Percentiles rank a stretch among this genome's conserved stretches.
Evolutionary conservation across 2,113 vertebrate genomes (phyloP).

Genomic region (Ctenodactylus gundi): DNA sequence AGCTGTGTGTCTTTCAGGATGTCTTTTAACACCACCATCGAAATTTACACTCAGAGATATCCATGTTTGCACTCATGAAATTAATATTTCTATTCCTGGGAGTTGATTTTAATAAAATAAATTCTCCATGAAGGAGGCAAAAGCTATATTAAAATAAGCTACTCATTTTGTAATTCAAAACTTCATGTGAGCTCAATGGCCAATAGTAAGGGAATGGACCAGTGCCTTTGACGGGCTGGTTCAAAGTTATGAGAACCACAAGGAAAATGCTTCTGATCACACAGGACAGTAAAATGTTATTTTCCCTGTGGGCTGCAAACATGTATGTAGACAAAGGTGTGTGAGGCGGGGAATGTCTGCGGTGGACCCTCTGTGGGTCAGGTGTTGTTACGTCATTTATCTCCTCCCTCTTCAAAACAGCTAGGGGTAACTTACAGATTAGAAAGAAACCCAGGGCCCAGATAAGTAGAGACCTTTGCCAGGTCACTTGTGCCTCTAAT

Average conservation of each 20-base stretch:
- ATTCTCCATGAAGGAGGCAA: background rate
- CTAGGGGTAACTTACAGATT: background rate
- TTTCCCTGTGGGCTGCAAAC: background rate
- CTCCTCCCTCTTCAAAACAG: background rate
- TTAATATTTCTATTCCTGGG: background rate
- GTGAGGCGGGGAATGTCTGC: background rate
- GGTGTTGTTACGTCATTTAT: background rate
- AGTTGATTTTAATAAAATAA: conserved; percentile 19
- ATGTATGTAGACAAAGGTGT: background rate
- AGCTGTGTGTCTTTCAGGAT: background rate
- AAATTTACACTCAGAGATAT: background rate
- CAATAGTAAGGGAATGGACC: background rate
- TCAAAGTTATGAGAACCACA: background rate
- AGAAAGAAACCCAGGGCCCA: background rate
- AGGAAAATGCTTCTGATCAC: background rate
- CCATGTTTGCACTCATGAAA: background rate
- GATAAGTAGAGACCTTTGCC: background rate
- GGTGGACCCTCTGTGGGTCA: background rate
- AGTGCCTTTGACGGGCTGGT: background rate
- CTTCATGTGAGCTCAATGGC: background rate
- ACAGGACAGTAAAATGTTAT: background rate
- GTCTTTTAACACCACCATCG: background rate
- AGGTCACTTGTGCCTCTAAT: background rate
- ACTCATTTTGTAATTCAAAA: background rate
- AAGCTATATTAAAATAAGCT: background rate